Evolutionary conservation across 1,140 invertebrate species (phyloP), one percentile per base, ranked within the genome.

Genomic region (Coboldia fuscipes): DNA sequence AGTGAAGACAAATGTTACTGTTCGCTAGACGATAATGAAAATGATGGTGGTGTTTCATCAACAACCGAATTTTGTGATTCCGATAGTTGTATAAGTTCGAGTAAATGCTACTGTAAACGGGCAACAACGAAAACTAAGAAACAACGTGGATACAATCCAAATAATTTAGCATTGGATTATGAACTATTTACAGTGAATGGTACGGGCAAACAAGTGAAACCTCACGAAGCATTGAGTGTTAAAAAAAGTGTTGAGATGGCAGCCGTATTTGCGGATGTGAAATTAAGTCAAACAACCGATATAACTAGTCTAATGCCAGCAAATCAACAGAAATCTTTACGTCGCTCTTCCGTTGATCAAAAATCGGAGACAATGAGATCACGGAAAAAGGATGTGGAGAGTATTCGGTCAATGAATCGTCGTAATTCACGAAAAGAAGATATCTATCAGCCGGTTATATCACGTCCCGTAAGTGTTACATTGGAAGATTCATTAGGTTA

Each of bases 191-290:
- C 44, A 16, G 48, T 54, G 6, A 41, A 53, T 16, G 51, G 56
- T 3, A 57, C 58, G 9, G 50, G 56, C 5, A 32, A 32, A 45
- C 18, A 48, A 22, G 35, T 54, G 6, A 44, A 52, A 24, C 59
- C 70, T 18, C 69, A 72, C 27, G 75, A 82, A 44, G 75, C 79
- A 0, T 56, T 85, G 0, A 78, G 78, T 18, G 77, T 83, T 7
- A 85, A 86, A 51, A 85, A 88, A 50, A 76, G 75, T 9, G 78
- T 81, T 0, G 83, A 88, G 54, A 84, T 84, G 39, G 81, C 81
- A 0, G 81, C 81, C 0, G 56, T 85, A 4, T 86, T 88, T 48
- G 76, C 74, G 0, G 72, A 77, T 46, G 65, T 76, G 23, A 54
- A 54, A 22, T 41, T 55, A 3, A 55, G 51, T 32, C 52, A 55